Evolutionary conservation across 2,888 invertebrate genomes (phyloP).

Genomic region (Cerastis leucographa): DNA sequence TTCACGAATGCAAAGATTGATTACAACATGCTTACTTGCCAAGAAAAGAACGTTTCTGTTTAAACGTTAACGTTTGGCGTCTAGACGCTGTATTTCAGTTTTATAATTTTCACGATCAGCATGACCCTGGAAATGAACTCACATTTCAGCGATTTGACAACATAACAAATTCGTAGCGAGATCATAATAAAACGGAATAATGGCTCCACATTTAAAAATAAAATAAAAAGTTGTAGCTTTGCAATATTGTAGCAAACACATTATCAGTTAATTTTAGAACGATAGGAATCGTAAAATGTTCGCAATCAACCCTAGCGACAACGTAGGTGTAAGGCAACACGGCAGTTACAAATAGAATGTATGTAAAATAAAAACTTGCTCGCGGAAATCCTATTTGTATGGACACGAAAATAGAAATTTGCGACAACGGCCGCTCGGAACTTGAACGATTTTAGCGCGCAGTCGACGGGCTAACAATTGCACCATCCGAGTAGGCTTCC

Average conservation of each 20-base stretch:
- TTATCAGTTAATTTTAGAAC: constrained; percentile 49
- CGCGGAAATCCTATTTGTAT: constrained; percentile 81
- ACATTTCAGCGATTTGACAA: constrained; percentile 40
- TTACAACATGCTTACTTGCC: constrained; percentile 52
- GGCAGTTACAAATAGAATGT: constrained; percentile 74
- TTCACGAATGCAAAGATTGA: constrained; percentile 55
- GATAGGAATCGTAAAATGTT: constrained; percentile 31
- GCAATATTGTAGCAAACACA: constrained; percentile 34
- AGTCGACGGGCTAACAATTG: constrained; percentile 34
- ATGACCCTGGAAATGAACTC: constrained; percentile 51
- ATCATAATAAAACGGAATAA: constrained; percentile 34
- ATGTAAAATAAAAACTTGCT: constrained; percentile 76
- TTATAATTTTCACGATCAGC: constrained; percentile 48
- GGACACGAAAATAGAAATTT: constrained; percentile 74
- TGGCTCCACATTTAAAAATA: constrained; percentile 32
- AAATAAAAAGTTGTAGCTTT: constrained; percentile 26
- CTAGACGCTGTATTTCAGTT: constrained; percentile 52
- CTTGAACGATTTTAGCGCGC: constrained; percentile 40
- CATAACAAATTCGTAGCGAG: constrained; percentile 15
- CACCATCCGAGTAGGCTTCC: constrained; percentile 31
- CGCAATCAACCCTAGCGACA: constrained; percentile 56
- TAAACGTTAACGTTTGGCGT: constrained; percentile 39
- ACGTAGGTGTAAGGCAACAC: constrained; percentile 69
- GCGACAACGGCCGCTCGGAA: constrained; percentile 61
- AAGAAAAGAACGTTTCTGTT: constrained; percentile 49